Evolutionary conservation across 2,888 invertebrate species (phyloP).

Genomic region (Galerucella calmariensis): DNA sequence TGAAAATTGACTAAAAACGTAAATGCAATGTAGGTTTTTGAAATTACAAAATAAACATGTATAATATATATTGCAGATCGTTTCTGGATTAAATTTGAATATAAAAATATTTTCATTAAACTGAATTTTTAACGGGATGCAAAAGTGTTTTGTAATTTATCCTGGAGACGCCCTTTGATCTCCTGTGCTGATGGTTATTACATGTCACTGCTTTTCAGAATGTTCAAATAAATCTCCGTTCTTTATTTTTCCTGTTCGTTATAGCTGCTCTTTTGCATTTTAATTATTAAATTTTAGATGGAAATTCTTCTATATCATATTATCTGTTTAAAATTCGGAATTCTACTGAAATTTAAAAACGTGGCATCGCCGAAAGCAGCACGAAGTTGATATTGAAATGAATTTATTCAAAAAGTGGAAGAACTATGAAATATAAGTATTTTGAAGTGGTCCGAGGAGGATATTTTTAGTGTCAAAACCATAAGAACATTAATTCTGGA

Average conservation of each 20-base stretch:
- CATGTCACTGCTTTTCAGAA: conserved; percentile 8
- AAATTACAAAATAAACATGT: neutral
- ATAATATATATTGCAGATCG: neutral
- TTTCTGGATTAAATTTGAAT: conserved; percentile 6
- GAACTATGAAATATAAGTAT: too few species aligned
- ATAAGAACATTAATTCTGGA: too few species aligned
- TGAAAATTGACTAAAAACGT: too few species aligned
- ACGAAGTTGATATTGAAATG: too few species aligned
- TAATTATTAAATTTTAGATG: conserved; percentile 5
- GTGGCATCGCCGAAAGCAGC: too few species aligned
- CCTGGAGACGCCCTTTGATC: conserved; percentile 17
- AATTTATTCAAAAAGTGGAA: too few species aligned
- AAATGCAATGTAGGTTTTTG: neutral
- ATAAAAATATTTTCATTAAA: conserved; percentile 17
- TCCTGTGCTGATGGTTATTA: conserved; percentile 7
- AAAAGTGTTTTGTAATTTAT: conserved; percentile 18
- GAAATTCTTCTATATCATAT: neutral
- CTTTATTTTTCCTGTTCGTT: conserved; percentile 2
- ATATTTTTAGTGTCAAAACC: too few species aligned
- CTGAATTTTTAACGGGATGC: neutral
- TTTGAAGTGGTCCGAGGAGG: too few species aligned
- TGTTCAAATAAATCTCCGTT: conserved; percentile 4
- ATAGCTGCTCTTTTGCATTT: neutral
- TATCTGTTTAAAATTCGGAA: neutral
- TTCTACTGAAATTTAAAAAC: neutral